phyloP scores from a whole-genome alignment of 2,888 invertebrate species.

The Plusia festucae region DNA sequence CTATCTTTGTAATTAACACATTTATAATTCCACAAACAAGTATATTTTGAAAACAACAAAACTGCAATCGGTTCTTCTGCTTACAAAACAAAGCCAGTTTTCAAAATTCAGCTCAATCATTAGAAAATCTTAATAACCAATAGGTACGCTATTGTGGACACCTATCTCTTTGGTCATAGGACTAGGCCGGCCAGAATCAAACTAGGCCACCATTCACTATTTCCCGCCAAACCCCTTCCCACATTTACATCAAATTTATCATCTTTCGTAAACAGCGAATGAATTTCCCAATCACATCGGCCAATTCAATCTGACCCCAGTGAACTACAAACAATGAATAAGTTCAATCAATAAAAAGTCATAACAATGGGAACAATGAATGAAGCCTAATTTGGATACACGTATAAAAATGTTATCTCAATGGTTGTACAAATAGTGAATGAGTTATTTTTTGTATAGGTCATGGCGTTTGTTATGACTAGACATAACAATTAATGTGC shows the following conservation, averaged over 20 bases:
- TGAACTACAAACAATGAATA: slow-evolving; percentile 49
- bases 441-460: slow-evolving; percentile 16
- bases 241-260: slow-evolving; percentile 6
- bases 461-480: slow-evolving; percentile 24
- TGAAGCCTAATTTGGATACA: slow-evolving; percentile 33
- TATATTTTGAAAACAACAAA: too few species aligned
- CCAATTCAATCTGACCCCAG: slow-evolving; percentile 42
- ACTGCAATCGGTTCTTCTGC: too few species aligned
- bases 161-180: not conserved
- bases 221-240: slow-evolving; percentile 2
- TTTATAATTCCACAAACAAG: too few species aligned
- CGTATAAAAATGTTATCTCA: slow-evolving; percentile 42
- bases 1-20: too few species aligned
- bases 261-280: slow-evolving; percentile 1
- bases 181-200: not conserved
- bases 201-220: slow-evolving; percentile 14
- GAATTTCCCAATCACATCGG: slow-evolving; percentile 30
- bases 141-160: not conserved
- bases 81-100: too few species aligned
- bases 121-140: not conserved
- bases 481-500: not conserved
- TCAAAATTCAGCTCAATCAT: too few species aligned
- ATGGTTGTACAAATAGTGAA: slow-evolving; percentile 28
- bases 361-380: slow-evolving; percentile 33
- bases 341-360: slow-evolving; percentile 31